Percentiles rank a stretch among this genome's conserved stretches.
phyloP scores from a whole-genome alignment of 2,113 vertebrate species.

The Fulica atra region DNA sequence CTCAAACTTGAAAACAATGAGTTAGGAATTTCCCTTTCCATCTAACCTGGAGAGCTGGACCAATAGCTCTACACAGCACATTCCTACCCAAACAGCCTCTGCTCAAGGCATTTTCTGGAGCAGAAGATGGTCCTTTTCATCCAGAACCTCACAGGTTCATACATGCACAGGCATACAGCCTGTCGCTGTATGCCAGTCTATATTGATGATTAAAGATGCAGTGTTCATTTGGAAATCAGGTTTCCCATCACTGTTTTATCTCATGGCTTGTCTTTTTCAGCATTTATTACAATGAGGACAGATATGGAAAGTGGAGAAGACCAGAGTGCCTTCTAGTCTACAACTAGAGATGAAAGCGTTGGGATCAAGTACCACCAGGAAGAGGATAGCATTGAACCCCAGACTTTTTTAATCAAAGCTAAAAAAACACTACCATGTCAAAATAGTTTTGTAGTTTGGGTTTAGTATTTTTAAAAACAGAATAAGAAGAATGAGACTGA shows the following conservation, averaged over 20 bases:
- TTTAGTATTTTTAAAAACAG: neutral
- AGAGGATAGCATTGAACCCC: fast-evolving
- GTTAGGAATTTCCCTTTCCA: neutral
- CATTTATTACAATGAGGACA: neutral
- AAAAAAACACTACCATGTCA: neutral
- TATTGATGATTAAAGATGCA: neutral
- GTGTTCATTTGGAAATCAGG: neutral
- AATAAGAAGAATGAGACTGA: neutral
- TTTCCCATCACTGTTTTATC: neutral
- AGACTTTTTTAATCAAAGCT: neutral
- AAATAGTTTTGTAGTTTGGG: no score
- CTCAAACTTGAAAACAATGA: neutral
- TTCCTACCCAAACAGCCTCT: neutral
- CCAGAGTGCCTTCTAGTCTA: neutral
- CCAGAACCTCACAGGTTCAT: neutral
- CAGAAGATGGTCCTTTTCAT: neutral
- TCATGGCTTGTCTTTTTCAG: neutral
- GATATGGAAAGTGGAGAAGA: neutral
- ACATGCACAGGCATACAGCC: neutral
- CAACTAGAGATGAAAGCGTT: neutral
- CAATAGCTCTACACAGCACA: neutral
- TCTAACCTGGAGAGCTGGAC: neutral
- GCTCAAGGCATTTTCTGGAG: neutral
- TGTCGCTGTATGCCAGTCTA: neutral
- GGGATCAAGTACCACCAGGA: neutral